phyloP scores from a whole-genome alignment of 2,888 invertebrate species.

The Saturnia japonica region DNA sequence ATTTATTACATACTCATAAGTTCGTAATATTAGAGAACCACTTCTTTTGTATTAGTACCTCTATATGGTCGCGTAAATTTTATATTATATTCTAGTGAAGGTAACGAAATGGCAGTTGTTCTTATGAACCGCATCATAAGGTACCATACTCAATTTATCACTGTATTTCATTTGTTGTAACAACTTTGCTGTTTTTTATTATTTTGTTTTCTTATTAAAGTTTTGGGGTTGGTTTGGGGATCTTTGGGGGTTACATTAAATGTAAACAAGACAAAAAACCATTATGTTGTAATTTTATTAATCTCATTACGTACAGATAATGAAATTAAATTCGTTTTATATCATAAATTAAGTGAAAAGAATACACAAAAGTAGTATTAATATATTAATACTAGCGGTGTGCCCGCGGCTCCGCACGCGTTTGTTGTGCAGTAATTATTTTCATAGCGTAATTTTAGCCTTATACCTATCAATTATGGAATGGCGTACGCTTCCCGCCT shows the following conservation, averaged over 20 bases:
- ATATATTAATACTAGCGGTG: no score
- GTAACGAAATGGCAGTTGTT: constrained; percentile 36
- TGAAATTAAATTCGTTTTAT: not conserved
- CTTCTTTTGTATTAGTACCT: constrained; percentile 18
- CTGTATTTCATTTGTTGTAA: constrained; percentile 12
- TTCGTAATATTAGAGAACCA: not conserved
- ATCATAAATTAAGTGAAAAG: no score
- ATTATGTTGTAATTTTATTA: not conserved
- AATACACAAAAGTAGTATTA: not conserved
- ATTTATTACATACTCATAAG: not conserved
- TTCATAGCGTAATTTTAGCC: no score
- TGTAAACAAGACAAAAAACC: not conserved
- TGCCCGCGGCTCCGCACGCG: no score
- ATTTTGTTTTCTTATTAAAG: constrained; percentile 3
- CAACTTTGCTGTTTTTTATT: not conserved
- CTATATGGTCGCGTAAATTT: constrained; percentile 32
- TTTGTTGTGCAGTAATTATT: no score
- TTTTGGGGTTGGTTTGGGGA: no score
- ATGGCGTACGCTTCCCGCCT: no score
- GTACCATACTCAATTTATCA: constrained; percentile 16
- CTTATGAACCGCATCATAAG: constrained; percentile 25
- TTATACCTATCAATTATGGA: no score
- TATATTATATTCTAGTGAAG: constrained; percentile 40
- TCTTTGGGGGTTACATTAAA: no score
- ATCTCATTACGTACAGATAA: not conserved